Base-by-base conservation (phyloP, 2,113 vertebrate genomes). In the Damaliscus lunatus region DNA sequence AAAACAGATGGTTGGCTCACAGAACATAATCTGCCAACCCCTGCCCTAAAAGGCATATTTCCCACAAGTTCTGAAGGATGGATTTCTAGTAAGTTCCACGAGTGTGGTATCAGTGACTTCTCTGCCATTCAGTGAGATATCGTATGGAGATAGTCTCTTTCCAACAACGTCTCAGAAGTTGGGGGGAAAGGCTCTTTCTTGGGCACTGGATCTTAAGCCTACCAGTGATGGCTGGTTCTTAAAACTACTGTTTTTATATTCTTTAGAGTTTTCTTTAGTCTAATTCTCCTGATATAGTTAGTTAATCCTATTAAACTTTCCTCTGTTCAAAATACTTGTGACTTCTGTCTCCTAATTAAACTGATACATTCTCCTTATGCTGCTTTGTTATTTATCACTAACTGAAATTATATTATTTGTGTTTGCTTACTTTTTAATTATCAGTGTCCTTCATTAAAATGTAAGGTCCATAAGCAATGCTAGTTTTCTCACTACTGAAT, bases 371-470 rank as follows among this genome's bases (percentile, higher is more conserved):
- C 48, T 62, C 48, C n/a, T 87, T 59, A 96, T 1, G 1, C n/a
- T 88, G 82, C 29, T 84, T 88, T 81, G 29, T 55, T 89, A 82
- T 19, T 87, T 87, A 87, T 12, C 36, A 91, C 48, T 89, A 96
- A 90, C 31, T 89, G 23, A 64, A 74, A 87, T 55, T 57, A 90
- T 9, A 85, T 93, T 64, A 91, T 43, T 86, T 96, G 33, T 55
- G 21, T 92, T 67, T 77, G 71, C 57, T 95, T 43, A 78, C n/a
- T 87, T 97, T 96, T 40, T 29, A 74, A 57, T 95, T 52, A 88
- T 17, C 15, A 78, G 29, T 88, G 48, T 91, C n/a, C 25, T 89
- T 52, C 31, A 77, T 6, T 92, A 84, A 52, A 95, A 92, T 80
- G 11, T 84, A 62, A 81, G 55, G 7, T 92, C 55, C 57, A 95